Evolutionary conservation across 2,113 vertebrate species (phyloP).

Genomic region (Candoia aspera): DNA sequence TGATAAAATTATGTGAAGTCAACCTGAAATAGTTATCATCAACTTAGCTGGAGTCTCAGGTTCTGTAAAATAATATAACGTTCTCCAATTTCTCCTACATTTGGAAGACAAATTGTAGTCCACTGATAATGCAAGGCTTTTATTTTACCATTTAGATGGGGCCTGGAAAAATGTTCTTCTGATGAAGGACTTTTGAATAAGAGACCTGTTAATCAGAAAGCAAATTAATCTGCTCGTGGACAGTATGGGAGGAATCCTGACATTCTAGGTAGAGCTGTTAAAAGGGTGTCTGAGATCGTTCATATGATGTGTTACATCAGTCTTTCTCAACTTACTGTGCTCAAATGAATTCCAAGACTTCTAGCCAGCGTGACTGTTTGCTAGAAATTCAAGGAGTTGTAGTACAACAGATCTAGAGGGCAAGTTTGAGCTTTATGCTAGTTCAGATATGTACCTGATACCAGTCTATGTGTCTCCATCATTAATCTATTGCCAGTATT

Average conservation of each 20-base stretch:
- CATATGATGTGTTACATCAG: neutral
- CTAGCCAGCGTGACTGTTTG: neutral
- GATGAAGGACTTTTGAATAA: neutral
- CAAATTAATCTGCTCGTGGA: neutral
- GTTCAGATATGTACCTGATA: neutral
- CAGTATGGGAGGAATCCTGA: neutral
- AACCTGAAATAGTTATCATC: constrained; percentile 8
- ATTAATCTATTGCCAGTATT: neutral
- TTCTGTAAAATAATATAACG: neutral
- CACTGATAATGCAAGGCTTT: neutral
- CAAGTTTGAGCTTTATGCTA: neutral
- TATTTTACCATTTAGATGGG: neutral
- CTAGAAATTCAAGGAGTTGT: neutral
- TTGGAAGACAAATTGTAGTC: neutral
- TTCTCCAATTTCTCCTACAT: neutral
- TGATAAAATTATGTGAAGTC: constrained; percentile 14
- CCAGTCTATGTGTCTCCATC: neutral
- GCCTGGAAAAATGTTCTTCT: neutral
- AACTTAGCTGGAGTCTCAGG: neutral
- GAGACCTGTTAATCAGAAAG: neutral
- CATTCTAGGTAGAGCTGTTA: neutral
- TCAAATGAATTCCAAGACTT: neutral
- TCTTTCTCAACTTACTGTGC: neutral
- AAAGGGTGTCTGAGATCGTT: neutral
- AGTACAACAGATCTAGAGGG: neutral